These are phyloP conservation scores for Helarctos malayanus DNA, from an alignment of 2,797 vertebrate species.

Conservation along the genomic window DNA sequence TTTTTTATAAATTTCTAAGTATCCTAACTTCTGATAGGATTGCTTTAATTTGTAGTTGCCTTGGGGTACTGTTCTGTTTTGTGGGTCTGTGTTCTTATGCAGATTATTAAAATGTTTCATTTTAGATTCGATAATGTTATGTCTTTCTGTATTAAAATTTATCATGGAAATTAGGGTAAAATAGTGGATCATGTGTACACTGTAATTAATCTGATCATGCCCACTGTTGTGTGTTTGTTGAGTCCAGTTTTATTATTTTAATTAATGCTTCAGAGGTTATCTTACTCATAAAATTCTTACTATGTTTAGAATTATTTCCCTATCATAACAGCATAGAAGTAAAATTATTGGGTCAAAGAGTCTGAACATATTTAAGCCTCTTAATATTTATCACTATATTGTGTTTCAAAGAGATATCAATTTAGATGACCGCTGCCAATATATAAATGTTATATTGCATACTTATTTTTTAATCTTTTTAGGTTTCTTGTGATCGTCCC, in stretches of 20 bases:
- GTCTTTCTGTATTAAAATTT: conserved; percentile 34
- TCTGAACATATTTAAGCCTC: conserved; percentile 8
- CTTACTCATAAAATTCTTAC: conserved; percentile 19
- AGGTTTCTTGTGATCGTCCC: conserved; percentile 83
- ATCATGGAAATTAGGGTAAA: conserved; percentile 44
- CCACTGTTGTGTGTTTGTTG: neutral
- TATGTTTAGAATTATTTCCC: conserved; percentile 48
- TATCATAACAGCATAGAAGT: conserved; percentile 3
- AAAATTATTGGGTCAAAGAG: neutral
- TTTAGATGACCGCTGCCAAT: neutral
- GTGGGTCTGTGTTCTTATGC: neutral
- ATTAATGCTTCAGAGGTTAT: neutral
- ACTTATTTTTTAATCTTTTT: conserved; percentile 64
- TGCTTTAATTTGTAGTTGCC: conserved; percentile 40
- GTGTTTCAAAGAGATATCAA: neutral
- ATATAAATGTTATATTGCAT: neutral
- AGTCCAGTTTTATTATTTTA: conserved; percentile 55
- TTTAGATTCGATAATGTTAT: neutral
- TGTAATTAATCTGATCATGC: conserved; percentile 26
- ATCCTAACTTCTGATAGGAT: conserved; percentile 26
- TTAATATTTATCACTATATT: conserved; percentile 13
- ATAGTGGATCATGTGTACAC: neutral
- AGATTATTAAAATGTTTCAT: conserved; percentile 37
- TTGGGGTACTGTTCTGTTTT: conserved; percentile 8
- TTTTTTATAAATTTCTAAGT: conserved; percentile 52